A percentile compares a stretch with the other conserved stretches of the same genome.
Conservation (phyloP, 2,888 invertebrate species). For the Nudaria mundana region DNA sequence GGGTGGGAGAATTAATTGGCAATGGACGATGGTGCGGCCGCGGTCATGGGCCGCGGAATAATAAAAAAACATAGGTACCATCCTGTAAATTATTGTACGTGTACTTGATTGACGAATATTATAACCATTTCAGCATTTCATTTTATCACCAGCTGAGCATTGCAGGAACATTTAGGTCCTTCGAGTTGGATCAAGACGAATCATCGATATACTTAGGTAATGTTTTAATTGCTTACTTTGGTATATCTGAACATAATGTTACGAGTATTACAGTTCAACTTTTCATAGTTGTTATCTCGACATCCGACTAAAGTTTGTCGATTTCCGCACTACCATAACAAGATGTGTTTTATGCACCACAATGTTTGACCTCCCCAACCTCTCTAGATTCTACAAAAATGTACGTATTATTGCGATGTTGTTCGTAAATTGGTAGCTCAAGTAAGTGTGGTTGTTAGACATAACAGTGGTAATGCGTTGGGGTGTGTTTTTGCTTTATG, state of each 20-base stretch:
- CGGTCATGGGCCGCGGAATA: no score
- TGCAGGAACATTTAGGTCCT: no score
- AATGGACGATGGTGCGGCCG: no score
- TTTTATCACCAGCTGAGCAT: no score
- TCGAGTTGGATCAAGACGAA: no score
- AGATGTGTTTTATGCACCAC: constrained; percentile 64
- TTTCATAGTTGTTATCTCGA: constrained; percentile 65
- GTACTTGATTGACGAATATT: no score
- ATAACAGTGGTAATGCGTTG: constrained; percentile 66
- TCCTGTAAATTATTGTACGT: no score
- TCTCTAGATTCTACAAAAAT: constrained; percentile 7
- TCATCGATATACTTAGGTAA: no score
- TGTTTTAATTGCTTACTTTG: no score
- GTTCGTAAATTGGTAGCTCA: constrained; percentile 38
- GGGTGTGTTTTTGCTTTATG: constrained; percentile 81
- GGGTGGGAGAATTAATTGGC: no score
- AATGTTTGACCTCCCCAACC: constrained; percentile 34
- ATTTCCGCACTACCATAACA: constrained; percentile 69
- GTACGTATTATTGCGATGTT: constrained; percentile 15
- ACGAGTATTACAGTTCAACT: constrained; percentile 59
- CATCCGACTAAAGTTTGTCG: constrained; percentile 65
- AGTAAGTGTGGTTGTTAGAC: constrained; percentile 50
- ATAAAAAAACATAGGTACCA: no score
- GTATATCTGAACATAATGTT: constrained; percentile 16
- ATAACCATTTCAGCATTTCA: no score